Conservation (phyloP, 1,140 invertebrate species). For the Leptinotarsa defecta region DNA sequence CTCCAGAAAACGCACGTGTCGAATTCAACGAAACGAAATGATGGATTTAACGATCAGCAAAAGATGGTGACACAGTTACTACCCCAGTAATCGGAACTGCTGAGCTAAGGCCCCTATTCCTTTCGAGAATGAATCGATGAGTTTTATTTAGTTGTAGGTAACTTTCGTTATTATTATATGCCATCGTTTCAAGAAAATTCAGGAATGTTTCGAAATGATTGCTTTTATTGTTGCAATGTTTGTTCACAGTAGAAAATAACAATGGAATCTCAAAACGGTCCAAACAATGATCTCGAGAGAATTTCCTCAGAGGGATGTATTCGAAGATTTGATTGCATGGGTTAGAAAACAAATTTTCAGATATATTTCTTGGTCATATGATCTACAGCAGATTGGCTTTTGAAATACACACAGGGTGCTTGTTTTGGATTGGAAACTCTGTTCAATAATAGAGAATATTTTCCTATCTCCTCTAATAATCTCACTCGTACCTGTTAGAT, state of each 20-base stretch:
- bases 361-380: no score
- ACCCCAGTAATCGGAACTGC: background rate
- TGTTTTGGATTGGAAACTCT: no score
- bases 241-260: no score
- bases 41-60: constrained; percentile 6
- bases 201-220: background rate
- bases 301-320: background rate
- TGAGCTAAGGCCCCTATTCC: constrained; percentile 1
- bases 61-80: constrained; percentile 5
- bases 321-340: no score
- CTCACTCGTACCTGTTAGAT: no score
- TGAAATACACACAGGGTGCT: no score
- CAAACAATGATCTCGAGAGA: background rate
- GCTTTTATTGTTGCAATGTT: background rate
- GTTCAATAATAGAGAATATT: no score
- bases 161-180: background rate
- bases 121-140: background rate
- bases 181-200: background rate
- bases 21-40: background rate
- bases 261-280: no score
- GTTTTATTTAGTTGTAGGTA: background rate
- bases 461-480: no score
- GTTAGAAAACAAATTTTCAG: no score
- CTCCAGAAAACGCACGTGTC: background rate
- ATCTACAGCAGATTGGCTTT: no score